phyloP scores from a whole-genome alignment of 2,797 vertebrate genomes.

The Fistularia commersonii region DNA sequence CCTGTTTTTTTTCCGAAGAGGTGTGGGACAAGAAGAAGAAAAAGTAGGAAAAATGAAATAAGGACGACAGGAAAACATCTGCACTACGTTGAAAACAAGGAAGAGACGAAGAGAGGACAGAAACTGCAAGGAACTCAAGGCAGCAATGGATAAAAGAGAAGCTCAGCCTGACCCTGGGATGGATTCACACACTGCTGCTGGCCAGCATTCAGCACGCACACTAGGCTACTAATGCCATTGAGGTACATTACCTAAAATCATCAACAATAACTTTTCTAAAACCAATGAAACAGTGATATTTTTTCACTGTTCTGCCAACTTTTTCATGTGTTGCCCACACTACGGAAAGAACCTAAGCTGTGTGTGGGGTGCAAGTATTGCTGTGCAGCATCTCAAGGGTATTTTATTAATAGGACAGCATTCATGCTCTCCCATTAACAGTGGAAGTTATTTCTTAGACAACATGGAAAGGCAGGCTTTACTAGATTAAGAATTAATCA shows the following conservation, averaged over 20 bases:
- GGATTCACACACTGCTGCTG: slow-evolving; percentile 69
- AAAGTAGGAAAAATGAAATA: slow-evolving; percentile 12
- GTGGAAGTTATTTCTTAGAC: slow-evolving; percentile 22
- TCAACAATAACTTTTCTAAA: slow-evolving; percentile 10
- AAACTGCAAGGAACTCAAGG: slow-evolving; percentile 73
- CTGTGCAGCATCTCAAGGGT: no score
- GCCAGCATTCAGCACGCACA: slow-evolving; percentile 60
- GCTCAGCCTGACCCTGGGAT: slow-evolving; percentile 60
- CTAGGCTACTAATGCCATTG: slow-evolving; percentile 58
- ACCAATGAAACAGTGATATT: slow-evolving; percentile 4
- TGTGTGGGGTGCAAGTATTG: no score
- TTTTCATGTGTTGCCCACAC: not conserved
- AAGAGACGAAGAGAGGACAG: slow-evolving; percentile 31
- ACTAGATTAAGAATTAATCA: no score
- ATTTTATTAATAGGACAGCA: no score
- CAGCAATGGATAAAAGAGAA: slow-evolving; percentile 73
- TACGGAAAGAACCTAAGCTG: no score
- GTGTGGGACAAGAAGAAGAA: slow-evolving; percentile 20
- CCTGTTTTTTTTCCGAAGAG: slow-evolving; percentile 41
- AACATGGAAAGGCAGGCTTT: not conserved
- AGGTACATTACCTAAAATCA: slow-evolving; percentile 62
- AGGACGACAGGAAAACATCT: slow-evolving; percentile 11
- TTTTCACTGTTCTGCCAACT: not conserved
- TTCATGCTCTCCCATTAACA: not conserved
- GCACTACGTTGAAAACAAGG: slow-evolving; percentile 19